These are phyloP conservation scores for Atherinosoma microstoma DNA, from an alignment of 2,797 vertebrate genomes.

Conservation along the genomic window DNA sequence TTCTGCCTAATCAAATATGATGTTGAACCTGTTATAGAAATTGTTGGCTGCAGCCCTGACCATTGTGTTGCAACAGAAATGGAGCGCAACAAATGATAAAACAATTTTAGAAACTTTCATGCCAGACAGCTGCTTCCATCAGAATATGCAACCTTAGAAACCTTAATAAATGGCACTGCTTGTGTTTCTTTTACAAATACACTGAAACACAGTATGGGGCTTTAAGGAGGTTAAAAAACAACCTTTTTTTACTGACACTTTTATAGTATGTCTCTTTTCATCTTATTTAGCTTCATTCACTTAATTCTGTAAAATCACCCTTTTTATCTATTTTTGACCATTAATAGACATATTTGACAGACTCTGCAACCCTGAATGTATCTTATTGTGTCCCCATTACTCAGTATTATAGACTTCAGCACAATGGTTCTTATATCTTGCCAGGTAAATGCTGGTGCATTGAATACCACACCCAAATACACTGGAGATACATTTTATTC, in stretches of 20 bases:
- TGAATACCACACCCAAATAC: constrained; percentile 65
- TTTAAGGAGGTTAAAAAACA: not conserved
- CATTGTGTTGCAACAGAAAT: too few relatives aligned
- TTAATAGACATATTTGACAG: not conserved
- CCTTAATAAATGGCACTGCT: not conserved
- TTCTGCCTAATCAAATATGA: not conserved
- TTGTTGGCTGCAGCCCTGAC: not conserved
- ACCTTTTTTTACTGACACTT: not conserved
- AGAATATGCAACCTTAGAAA: not conserved
- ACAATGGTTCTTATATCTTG: constrained; percentile 56
- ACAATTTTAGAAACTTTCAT: too few relatives aligned
- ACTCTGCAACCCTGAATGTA: constrained; percentile 53
- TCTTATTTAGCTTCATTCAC: not conserved
- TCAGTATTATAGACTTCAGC: constrained; percentile 52
- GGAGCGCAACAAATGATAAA: too few relatives aligned
- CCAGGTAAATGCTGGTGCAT: constrained; percentile 68
- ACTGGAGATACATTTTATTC: constrained; percentile 31
- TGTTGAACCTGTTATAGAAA: not conserved
- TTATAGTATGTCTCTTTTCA: not conserved
- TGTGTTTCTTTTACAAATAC: not conserved
- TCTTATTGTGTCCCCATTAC: constrained; percentile 62
- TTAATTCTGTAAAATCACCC: not conserved
- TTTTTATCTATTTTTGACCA: constrained; percentile 7
- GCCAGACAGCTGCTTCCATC: not conserved
- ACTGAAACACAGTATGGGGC: not conserved